phyloP scores from a whole-genome alignment of 2,113 vertebrate genomes.

The Psittacula cyanocephala region DNA sequence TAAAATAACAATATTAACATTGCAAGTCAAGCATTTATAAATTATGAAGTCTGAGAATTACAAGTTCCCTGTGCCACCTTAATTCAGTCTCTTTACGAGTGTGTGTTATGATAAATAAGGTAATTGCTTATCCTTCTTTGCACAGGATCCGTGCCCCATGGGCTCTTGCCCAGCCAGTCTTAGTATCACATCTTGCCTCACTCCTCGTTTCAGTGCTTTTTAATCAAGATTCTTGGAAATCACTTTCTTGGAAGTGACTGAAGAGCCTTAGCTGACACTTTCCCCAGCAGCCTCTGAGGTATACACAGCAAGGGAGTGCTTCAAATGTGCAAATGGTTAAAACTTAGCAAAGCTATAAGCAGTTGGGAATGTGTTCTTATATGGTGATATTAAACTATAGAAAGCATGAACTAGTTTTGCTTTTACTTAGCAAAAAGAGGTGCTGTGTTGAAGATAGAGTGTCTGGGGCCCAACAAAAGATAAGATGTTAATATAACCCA shows the following conservation, averaged over 20 bases:
- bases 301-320: not conserved
- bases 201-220: not conserved
- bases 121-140: slow-evolving; percentile 1
- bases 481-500: not conserved
- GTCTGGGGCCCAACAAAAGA: not conserved
- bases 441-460: not conserved
- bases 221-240: slow-evolving; percentile 46
- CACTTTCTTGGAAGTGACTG: slow-evolving; percentile 26
- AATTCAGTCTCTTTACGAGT: not conserved
- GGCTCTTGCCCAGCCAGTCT: not conserved
- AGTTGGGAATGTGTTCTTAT: not conserved
- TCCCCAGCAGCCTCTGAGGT: not conserved
- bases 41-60: not conserved
- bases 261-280: not conserved
- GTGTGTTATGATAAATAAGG: not conserved
- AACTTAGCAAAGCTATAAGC: not conserved
- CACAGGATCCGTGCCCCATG: not conserved
- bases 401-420: not conserved
- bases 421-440: not conserved
- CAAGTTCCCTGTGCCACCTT: not conserved
- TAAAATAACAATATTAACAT: not conserved
- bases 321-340: slow-evolving; percentile 4
- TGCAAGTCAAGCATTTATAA: not conserved
- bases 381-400: not conserved
- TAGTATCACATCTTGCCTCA: not conserved